Evolutionary conservation across 2,888 invertebrate genomes (phyloP), one percentile per base, ranked within the genome.

Genomic region (Cabera pusaria): DNA sequence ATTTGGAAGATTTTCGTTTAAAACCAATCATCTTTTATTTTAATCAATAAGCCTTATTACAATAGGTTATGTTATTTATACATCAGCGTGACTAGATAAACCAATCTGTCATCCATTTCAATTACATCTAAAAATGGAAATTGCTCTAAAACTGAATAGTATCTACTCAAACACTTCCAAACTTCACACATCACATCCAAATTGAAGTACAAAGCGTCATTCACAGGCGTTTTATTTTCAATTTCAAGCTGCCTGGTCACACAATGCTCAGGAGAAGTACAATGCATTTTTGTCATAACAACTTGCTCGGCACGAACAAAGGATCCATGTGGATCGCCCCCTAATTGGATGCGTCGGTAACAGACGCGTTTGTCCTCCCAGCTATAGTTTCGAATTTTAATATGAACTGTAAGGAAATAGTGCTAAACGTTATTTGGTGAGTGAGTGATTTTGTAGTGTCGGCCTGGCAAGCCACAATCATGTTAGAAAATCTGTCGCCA

Each of bases 291-390:
- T 56, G 46, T 50, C 46, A 56, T 54, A 63, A 59, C 60, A 61
- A 59, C 41, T 49, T 45, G 38, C 40, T 22, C 33, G n/a, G n/a
- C n/a, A 34, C 16, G 44, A 56, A 64, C 59, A 61, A 62, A 59
- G 59, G 50, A 36, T 37, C 48, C 54, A 52, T 52, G 59, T 53
- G 57, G 55, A 49, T 57, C 51, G 50, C 31, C 29, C 49, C 40
- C 60, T 66, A 66, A 66, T 66, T 66, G 63, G 64, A 59, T 52
- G 47, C 49, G 50, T 34, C 38, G 37, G 20, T 32, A 26, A 39
- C 26, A 32, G 10, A 40, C 34, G 7, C 14, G 25, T 17, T n/a
- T 16, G 14, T 28, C 41, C 35, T 38, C 36, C 26, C 40, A 12
- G 3, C 12, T 5, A 16, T 25, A 23, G 26, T 23, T 31, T 12